Evolutionary conservation across 2,888 invertebrate genomes (phyloP), one percentile per base, ranked within the genome.

Genomic region (Eristalis intricaria): DNA sequence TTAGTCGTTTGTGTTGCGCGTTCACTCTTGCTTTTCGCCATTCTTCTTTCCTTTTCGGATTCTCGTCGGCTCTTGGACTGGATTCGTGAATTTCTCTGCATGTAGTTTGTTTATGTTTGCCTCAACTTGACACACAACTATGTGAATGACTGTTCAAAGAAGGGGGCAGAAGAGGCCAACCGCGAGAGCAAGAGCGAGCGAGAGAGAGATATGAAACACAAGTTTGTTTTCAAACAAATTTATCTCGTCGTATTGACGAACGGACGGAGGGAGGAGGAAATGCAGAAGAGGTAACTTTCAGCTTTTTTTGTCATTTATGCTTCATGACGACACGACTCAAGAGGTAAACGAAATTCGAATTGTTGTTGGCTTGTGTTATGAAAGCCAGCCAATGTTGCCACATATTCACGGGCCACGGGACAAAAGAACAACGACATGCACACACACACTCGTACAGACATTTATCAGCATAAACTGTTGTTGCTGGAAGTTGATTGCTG

Each of bases 161-260:
- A 23, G 60, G 60, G 26, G 26, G 60, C 13, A 60, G 26, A 23
- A 15, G 26, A 23, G 22, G 13, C 38, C 23, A 15, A 23, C 4
- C 26, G n/a, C 0, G 15, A 13, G 13, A 23, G 23, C 3, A 13
- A 0, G 15, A 50, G 19, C 4, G 15, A 13, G 26, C 13, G 60
- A 13, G n/a, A 19, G 56, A n/a, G 35, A 63, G 22, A 7, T 15
- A 58, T 43, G 15, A 66, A 40, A 38, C 58, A 77, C 71, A 43
- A 56, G 64, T 81, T 81, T 81, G 81, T 81, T 85, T 81, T 85
- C 68, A 85, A 85, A 80, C 80, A 80, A 84, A 43, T 19, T 50
- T 19, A 50, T 50, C 19, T 50, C 19, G 50, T 60, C 75, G 56
- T 56, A 75, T 13, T 26, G 26, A n/a, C 32, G 65, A 19, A 65